Percentiles rank a stretch among this genome's conserved stretches.
Conservation (phyloP, 2,113 vertebrate genomes). For the Aldabrachelys gigantea region DNA sequence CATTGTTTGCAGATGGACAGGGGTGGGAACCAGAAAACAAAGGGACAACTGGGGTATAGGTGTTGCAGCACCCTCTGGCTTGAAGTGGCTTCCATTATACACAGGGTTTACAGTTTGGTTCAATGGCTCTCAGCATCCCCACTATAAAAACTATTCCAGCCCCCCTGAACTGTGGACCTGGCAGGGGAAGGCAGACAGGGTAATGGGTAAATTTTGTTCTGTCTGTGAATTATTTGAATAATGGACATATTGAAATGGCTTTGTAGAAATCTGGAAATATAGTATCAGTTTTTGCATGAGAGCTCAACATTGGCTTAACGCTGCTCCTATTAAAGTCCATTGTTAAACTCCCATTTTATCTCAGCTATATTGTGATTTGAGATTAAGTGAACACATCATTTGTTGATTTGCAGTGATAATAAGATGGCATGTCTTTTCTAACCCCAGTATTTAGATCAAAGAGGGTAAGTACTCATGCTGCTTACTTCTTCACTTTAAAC, state of each 20-base stretch:
- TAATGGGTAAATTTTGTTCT: background rate
- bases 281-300: background rate
- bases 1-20: rapidly evolving
- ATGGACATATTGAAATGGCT: background rate
- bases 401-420: background rate
- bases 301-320: background rate
- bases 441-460: background rate
- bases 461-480: background rate
- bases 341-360: background rate
- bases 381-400: background rate
- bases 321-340: background rate
- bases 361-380: background rate
- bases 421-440: background rate
- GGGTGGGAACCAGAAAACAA: background rate
- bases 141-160: no score
- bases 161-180: background rate
- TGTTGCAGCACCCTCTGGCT: no score
- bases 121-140: no score
- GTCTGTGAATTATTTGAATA: background rate
- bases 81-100: no score
- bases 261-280: background rate
- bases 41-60: rapidly evolving
- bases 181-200: background rate
- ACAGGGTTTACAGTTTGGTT: no score
- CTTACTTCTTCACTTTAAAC: background rate